Base-by-base conservation (phyloP, 2,888 invertebrate species). In the Laothoe populi region DNA sequence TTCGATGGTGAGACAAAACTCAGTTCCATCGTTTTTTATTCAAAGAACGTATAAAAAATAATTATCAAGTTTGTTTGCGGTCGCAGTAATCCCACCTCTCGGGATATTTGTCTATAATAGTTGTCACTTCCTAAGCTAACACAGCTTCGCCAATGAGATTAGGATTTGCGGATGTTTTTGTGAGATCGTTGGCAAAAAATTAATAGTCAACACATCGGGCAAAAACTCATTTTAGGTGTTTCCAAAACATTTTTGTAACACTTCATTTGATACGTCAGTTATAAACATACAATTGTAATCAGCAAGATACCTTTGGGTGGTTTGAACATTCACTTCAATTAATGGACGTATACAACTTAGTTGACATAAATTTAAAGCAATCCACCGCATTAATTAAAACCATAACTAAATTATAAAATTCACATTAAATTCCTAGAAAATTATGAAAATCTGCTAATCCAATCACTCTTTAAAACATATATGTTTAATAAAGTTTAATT, bases 61-160 rank as follows among this genome's bases (percentile, higher is more conserved):
- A 74, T 74, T 70, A 73, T 68, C 64, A 64, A 71, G 78, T 77
- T 77, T 82, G 79, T 83, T 83, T 81, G 78, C 76, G 72, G 77
- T 75, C 75, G 69, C 65, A 19, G 19, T 64, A 69, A 64, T 57
- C 71, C 78, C 78, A 81, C 79, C 73, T 81, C 38, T 69, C 64
- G 72, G 75, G 74, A 75, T 62, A 65, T 66, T 71, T 65, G 62
- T 76, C 71, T 72, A 72, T 65, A 67, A 65, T 64, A 69, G 46
- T 68, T 79, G 75, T 74, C 70, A 72, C 69, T 70, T 67, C 68
- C 60, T 59, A 69, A 67, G 65, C 66, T 71, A 74, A 75, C 74
- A 74, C 72, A 19, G 72, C 75, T 71, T 75, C 65, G 69, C 19
- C 78, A 81, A 85, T 76, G 65, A 72, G 83, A 83, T 85, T 82